Evolutionary conservation across 2,113 vertebrate genomes (phyloP), one percentile per base, ranked within the genome.

Genomic region (Columbina picui): DNA sequence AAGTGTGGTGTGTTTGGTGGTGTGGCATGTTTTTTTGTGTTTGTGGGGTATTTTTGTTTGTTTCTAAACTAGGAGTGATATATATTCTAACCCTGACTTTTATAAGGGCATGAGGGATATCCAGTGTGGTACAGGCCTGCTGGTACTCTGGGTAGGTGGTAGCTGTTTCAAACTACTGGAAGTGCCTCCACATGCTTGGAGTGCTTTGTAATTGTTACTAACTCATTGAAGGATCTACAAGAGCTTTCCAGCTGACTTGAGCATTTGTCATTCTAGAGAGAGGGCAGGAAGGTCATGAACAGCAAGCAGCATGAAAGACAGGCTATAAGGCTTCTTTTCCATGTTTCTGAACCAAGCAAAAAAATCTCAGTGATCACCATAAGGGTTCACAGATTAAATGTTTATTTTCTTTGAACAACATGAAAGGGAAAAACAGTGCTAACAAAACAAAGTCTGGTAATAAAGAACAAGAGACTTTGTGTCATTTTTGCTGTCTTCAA

Each of bases 101-200:
- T 67, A 15, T 1, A 63, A 26, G 2, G 43, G 3, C 50, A 18
- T 43, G 74, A 75, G 22, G 13, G 47, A 56, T 50, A 89, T 2
- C 34, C 32, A 47, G 26, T 19, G 56, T 68, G 60, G 61, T 71
- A 76, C 7, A 27, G 65, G n/a, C 34, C 38, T 67, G 15, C 65
- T 68, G 60, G 60, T 38, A 19, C 0, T 0, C 14, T 56, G 74
- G 57, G 82, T 94, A 60, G 87, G 84, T 83, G 96, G 94, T 83
- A 79, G 82, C 90, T 82, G 45, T 85, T 94, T 90, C 78, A 64
- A 82, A 57, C n/a, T 45, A 19, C 82, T 87, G 87, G 90, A 97
- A 94, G 75, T 87, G 30, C 57, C 78, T 94, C 39, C 32, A 68
- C 39, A 36, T 79, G 57, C 74, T 76, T 92, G 7, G 15, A 87